Conservation (phyloP, 2,888 invertebrate genomes). For the Archaeoteleia sp. region DNA sequence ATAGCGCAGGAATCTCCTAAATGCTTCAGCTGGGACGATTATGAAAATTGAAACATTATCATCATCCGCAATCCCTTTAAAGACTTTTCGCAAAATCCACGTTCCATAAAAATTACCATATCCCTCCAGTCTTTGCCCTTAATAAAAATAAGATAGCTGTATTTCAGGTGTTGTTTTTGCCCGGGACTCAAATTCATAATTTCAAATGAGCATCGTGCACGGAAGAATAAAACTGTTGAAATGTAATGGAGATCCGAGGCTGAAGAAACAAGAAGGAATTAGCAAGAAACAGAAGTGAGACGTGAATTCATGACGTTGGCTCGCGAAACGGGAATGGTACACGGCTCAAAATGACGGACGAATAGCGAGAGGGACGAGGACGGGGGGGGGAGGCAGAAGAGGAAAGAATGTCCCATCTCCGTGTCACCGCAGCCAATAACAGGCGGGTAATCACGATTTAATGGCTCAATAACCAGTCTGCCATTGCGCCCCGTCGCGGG, state of each 20-base stretch:
- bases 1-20: too few relatives aligned
- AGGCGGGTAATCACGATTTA: slow-evolving; percentile 70
- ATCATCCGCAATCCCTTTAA: too few relatives aligned
- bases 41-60: too few relatives aligned
- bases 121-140: too few relatives aligned
- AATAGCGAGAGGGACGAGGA: slow-evolving; percentile 1
- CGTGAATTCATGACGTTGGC: slow-evolving; percentile 13
- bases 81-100: too few relatives aligned
- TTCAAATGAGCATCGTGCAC: neutral
- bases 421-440: slow-evolving; percentile 69
- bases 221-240: slow-evolving; percentile 8
- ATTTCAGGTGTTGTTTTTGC: too few relatives aligned
- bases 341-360: slow-evolving; percentile 16
- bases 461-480: slow-evolving; percentile 69
- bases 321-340: neutral
- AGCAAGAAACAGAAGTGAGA: slow-evolving; percentile 26
- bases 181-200: too few relatives aligned
- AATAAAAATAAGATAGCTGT: too few relatives aligned
- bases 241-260: slow-evolving; percentile 1
- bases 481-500: slow-evolving; percentile 56
- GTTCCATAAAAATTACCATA: too few relatives aligned
- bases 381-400: slow-evolving; percentile 14
- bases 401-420: slow-evolving; percentile 58
- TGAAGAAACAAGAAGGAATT: slow-evolving; percentile 14
- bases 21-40: too few relatives aligned